Evolutionary conservation across 2,113 vertebrate species (phyloP), one percentile per base, ranked within the genome.

Genomic region (Hippocampus abdominalis): DNA sequence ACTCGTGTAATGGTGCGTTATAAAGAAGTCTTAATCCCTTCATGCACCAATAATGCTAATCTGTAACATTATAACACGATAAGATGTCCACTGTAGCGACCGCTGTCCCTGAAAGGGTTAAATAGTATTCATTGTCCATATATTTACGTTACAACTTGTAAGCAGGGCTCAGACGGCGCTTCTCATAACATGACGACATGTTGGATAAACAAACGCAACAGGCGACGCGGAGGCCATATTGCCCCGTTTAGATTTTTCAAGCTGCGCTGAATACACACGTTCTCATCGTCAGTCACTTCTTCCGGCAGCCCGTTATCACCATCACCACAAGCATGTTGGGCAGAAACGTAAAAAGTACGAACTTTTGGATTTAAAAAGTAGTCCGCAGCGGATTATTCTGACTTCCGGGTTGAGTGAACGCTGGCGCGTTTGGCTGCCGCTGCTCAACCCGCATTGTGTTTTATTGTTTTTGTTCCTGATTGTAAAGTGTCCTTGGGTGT

Each of bases 121-220:
- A 89, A 89, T 82, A 73, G 64, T 59, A 42, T 76, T 83, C 81
- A 79, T 85, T 85, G 86, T 88, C 85, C 81, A 87, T 84, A 85
- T 92, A 90, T 92, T 91, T 92, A 91, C 85, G 89, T 90, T 90
- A 88, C 77, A 77, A 75, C 77, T 82, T 84, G 84, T 84, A 81
- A 88, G 77, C 81, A 66, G 67, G 70, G 82, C 69, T 66, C 66
- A 20, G 73, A 76, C 78, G 66, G 84, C 80, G 74, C 81, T 84
- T 89, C 85, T 86, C 87, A 91, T 86, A 90, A 87, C 87, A 91
- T 87, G 82, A 86, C 83, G 75, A 78, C 77, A 84, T 49, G 78
- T 70, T 89, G 82, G 87, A 88, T 90, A 92, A 91, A 91, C 86
- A 91, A 90, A 89, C 73, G 62, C 69, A 66, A 72, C 70, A 67